phyloP scores from a whole-genome alignment of 2,797 vertebrate genomes.

The Podarcis siculus region DNA sequence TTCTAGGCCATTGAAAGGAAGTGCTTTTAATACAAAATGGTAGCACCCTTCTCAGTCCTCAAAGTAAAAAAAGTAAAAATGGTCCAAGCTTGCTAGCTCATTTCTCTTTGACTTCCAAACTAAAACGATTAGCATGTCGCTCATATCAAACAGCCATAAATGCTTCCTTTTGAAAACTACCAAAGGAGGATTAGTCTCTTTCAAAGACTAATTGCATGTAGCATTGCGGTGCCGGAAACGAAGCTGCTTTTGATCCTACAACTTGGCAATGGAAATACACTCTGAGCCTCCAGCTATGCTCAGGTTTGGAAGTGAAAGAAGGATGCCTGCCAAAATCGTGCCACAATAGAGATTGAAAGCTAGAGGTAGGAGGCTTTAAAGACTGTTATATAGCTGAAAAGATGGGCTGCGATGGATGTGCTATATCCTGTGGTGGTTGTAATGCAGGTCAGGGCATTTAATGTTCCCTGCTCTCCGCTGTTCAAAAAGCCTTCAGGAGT shows the following conservation, averaged over 20 bases:
- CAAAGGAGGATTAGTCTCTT: slow-evolving; percentile 22
- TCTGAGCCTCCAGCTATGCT: slow-evolving; percentile 2
- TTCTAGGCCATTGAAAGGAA: not conserved
- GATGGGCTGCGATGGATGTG: not conserved
- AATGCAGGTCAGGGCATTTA: slow-evolving; percentile 7
- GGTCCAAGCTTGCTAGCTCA: not conserved
- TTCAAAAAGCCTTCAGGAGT: not conserved
- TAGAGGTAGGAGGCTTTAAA: not conserved
- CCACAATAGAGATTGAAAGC: not conserved
- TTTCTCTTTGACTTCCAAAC: not conserved
- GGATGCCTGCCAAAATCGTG: not conserved
- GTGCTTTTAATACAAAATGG: not conserved
- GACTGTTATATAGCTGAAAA: not conserved
- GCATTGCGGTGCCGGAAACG: not conserved
- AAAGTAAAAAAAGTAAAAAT: not conserved
- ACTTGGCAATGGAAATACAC: slow-evolving; percentile 8
- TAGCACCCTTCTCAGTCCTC: not conserved
- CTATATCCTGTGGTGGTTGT: not conserved
- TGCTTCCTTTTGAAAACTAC: not conserved
- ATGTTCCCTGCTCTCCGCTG: not conserved
- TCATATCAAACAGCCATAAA: slow-evolving; percentile 2
- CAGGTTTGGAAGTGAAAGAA: slow-evolving; percentile 1
- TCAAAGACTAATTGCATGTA: slow-evolving; percentile 27
- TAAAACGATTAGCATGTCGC: not conserved
- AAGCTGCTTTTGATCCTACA: slow-evolving; percentile 9